phyloP scores from a whole-genome alignment of 2,113 vertebrate genomes.

The Corythornis vintsioides region DNA sequence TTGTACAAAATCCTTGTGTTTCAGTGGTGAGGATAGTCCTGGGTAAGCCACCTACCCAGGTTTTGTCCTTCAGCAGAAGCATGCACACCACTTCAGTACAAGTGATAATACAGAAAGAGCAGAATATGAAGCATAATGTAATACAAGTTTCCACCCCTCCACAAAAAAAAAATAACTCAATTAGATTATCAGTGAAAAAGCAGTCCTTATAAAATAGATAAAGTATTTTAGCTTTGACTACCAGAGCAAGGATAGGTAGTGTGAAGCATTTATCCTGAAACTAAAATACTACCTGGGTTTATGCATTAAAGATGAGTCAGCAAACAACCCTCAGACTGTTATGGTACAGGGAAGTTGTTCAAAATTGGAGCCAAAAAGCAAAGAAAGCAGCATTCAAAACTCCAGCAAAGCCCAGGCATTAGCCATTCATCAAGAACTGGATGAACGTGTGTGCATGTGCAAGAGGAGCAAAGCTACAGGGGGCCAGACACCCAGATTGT shows the following conservation, averaged over 20 bases:
- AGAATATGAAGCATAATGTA: background rate
- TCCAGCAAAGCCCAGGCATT: background rate
- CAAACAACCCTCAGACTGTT: background rate
- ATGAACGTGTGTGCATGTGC: background rate
- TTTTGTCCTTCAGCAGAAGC: background rate
- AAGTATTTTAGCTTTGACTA: background rate
- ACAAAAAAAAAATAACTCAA: background rate
- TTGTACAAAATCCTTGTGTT: constrained; percentile 23
- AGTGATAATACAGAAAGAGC: background rate
- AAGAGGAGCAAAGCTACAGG: background rate
- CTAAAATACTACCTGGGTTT: background rate
- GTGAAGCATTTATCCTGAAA: background rate
- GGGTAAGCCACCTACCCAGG: background rate
- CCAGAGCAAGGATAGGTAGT: background rate
- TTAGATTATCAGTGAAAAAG: background rate
- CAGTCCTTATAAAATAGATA: background rate
- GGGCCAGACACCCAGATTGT: background rate
- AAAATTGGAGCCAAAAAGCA: background rate
- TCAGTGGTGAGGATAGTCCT: background rate
- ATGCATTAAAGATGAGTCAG: background rate
- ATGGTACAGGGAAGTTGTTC: accelerated
- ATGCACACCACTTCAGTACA: background rate
- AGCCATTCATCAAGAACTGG: background rate
- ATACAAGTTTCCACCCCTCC: background rate
- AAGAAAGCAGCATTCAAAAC: background rate